Conservation (phyloP, 1,140 invertebrate species). For the Ips nitidus region DNA sequence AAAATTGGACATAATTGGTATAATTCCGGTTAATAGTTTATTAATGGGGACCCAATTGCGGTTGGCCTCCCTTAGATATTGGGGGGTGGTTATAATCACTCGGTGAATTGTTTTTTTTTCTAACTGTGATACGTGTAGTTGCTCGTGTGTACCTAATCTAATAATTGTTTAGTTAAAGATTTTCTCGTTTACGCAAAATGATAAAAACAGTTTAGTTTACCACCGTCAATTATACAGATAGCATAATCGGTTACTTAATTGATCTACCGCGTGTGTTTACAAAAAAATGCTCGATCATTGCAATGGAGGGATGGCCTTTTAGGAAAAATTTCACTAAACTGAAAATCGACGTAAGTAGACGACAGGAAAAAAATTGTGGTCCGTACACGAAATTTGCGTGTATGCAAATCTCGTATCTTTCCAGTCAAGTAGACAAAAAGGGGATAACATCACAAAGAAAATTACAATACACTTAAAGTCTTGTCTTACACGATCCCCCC, state of each 20-base stretch:
- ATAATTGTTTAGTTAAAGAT: background rate
- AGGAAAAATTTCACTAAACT: slow-evolving; percentile 8
- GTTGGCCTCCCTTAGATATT: background rate
- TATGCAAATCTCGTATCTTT: slow-evolving; percentile 26
- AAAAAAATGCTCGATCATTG: no score
- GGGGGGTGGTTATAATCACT: background rate
- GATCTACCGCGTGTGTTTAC: no score
- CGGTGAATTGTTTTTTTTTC: no score
- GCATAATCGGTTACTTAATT: no score
- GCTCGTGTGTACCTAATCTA: no score
- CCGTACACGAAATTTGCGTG: background rate
- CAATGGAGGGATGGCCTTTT: slow-evolving; percentile 5
- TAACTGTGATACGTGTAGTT: no score
- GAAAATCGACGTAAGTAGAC: slow-evolving; percentile 17
- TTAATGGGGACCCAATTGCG: slow-evolving; percentile 21
- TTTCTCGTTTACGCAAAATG: background rate
- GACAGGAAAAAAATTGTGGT: background rate
- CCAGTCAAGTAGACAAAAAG: slow-evolving; percentile 16
- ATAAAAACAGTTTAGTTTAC: background rate
- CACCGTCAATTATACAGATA: no score
- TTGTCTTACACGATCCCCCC: slow-evolving; percentile 25
- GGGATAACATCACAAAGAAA: slow-evolving; percentile 25
- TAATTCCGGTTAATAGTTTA: slow-evolving; percentile 26
- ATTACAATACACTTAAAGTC: slow-evolving; percentile 32
- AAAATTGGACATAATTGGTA: slow-evolving; percentile 32